phyloP scores from a whole-genome alignment of 1,140 invertebrate species.

The Drosophila bocqueti region DNA sequence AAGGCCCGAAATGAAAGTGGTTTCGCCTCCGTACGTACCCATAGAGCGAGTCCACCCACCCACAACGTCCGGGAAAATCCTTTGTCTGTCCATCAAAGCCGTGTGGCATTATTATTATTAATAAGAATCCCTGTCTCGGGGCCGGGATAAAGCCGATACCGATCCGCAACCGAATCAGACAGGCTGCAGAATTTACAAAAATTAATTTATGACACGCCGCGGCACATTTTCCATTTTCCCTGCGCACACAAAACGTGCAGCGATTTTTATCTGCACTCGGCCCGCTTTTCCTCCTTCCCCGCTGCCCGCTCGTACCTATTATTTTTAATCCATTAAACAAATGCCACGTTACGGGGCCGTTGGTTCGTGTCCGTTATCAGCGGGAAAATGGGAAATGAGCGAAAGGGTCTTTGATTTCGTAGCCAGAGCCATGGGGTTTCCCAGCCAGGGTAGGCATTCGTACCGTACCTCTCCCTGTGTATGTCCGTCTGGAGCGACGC shows the following conservation, averaged over 20 bases:
- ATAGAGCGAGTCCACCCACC: slow-evolving; percentile 4
- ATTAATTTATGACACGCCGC: slow-evolving; percentile 78
- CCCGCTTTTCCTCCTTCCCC: slow-evolving; percentile 15
- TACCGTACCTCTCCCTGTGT: neutral
- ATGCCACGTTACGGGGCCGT: slow-evolving; percentile 68
- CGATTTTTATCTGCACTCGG: slow-evolving; percentile 65
- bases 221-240: slow-evolving; percentile 69
- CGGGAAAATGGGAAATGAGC: slow-evolving; percentile 47
- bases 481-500: slow-evolving; percentile 49
- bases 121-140: slow-evolving; percentile 37
- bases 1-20: slow-evolving; percentile 57
- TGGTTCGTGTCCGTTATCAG: slow-evolving; percentile 67
- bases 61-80: slow-evolving; percentile 26
- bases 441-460: slow-evolving; percentile 50
- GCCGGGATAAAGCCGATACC: slow-evolving; percentile 28
- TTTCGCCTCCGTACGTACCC: slow-evolving; percentile 1
- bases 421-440: slow-evolving; percentile 49
- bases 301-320: slow-evolving; percentile 54
- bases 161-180: slow-evolving; percentile 51
- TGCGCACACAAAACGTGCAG: slow-evolving; percentile 64
- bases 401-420: slow-evolving; percentile 71
- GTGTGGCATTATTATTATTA: slow-evolving; percentile 67
- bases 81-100: slow-evolving; percentile 59
- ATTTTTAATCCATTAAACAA: slow-evolving; percentile 84
- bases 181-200: slow-evolving; percentile 67